Evolutionary conservation across 2,888 invertebrate species (phyloP).

Genomic region (Papilio demoleus): DNA sequence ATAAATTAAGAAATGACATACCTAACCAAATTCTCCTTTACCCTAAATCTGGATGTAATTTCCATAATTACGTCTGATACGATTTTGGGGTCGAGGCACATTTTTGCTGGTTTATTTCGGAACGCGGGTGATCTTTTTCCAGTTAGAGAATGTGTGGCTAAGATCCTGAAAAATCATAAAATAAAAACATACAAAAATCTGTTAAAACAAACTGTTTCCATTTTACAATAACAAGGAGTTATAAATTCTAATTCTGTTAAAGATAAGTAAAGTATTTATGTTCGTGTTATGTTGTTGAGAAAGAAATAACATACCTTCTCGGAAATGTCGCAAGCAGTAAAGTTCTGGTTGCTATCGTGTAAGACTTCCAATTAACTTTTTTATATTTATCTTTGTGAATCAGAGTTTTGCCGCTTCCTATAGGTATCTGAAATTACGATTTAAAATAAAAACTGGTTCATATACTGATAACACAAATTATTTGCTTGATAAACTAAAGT

Average conservation of each 20-base stretch:
- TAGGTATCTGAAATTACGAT: constrained; percentile 66
- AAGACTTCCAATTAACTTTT: constrained; percentile 76
- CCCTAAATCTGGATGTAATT: constrained; percentile 75
- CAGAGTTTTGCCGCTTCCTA: constrained; percentile 75
- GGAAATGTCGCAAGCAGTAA: constrained; percentile 75
- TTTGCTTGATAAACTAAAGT: too few species aligned
- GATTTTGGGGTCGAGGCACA: constrained; percentile 80
- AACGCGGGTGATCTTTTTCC: constrained; percentile 85
- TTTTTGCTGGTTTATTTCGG: constrained; percentile 70
- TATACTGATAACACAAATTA: too few species aligned
- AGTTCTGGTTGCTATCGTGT: constrained; percentile 77
- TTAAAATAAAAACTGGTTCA: too few species aligned
- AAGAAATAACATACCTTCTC: constrained; percentile 70
- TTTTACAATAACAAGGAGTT: neutral
- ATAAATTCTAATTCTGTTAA: neutral
- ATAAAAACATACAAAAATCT: neutral
- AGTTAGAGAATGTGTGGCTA: constrained; percentile 84
- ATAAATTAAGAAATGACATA: constrained; percentile 46
- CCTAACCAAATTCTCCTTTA: constrained; percentile 81
- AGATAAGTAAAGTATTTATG: too few species aligned
- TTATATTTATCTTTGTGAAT: constrained; percentile 68
- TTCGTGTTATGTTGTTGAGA: too few species aligned
- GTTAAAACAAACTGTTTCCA: neutral
- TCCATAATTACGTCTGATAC: constrained; percentile 83
- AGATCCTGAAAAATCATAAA: constrained; percentile 64